phyloP scores from a whole-genome alignment of 2,113 vertebrate species.

The Tetrax tetrax region DNA sequence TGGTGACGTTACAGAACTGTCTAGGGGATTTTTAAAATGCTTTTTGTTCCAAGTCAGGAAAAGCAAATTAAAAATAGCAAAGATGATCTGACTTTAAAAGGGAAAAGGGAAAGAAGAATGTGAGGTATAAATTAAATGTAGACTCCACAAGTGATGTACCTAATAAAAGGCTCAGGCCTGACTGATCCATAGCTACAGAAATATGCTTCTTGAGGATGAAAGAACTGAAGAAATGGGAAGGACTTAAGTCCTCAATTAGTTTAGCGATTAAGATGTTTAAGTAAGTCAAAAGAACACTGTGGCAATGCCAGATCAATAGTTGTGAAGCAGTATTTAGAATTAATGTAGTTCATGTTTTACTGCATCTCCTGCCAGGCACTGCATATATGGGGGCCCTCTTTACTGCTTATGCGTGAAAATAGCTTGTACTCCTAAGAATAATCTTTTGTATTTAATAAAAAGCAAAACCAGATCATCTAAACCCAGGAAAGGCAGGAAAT shows the following conservation, averaged over 20 bases:
- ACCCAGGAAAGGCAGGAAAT: slow-evolving; percentile 15
- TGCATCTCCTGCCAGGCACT: neutral
- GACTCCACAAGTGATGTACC: neutral
- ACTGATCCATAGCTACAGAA: neutral
- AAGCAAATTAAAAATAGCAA: slow-evolving; percentile 6
- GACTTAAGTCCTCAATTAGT: neutral
- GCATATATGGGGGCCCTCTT: neutral
- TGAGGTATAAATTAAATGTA: neutral
- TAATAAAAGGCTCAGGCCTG: slow-evolving; percentile 5
- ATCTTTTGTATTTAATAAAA: slow-evolving; percentile 67
- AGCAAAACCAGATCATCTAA: neutral
- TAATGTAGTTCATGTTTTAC: neutral
- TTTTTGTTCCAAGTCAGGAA: neutral
- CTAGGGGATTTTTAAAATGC: neutral
- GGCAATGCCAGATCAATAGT: neutral
- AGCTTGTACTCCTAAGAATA: slow-evolving; percentile 1
- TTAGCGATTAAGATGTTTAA: neutral
- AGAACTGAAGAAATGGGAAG: neutral
- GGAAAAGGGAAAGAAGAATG: neutral
- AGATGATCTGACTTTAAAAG: neutral
- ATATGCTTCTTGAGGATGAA: slow-evolving; percentile 4
- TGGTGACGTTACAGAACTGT: neutral
- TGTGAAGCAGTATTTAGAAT: slow-evolving; percentile 1
- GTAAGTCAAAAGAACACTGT: neutral
- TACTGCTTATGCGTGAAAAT: slow-evolving; percentile 21